A percentile compares a stretch with the other conserved stretches of the same genome.
These are phyloP conservation scores for Spinibarbus caldwelli DNA, from an alignment of 2,797 vertebrate genomes.

Conservation along the genomic window DNA sequence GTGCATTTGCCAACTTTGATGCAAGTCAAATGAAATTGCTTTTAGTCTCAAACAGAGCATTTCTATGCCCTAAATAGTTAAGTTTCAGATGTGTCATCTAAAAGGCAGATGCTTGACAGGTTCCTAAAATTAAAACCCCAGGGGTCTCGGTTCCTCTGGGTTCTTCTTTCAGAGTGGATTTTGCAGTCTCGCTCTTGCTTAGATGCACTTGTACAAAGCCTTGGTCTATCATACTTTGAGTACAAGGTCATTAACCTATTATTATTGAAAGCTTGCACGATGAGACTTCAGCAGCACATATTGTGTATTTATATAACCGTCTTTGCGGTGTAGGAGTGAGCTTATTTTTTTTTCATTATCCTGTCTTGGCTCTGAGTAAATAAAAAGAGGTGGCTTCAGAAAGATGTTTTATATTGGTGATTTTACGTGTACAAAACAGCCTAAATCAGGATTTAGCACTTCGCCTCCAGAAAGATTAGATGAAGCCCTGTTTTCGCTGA, in stretches of 20 bases:
- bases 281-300: neutral
- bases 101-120: neutral
- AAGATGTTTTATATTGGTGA: neutral
- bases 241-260: neutral
- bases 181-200: neutral
- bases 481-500: conserved; percentile 32
- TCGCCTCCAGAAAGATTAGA: conserved; percentile 13
- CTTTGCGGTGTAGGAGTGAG: conserved; percentile 14
- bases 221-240: neutral
- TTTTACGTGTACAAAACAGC: conserved; percentile 42
- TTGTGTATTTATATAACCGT: conserved; percentile 3
- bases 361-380: neutral
- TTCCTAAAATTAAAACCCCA: conserved; percentile 11
- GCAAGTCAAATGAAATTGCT: neutral
- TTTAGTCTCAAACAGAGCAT: neutral
- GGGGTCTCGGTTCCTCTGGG: neutral
- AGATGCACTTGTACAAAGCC: neutral
- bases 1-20: neutral
- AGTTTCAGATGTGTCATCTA: neutral
- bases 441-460: conserved; percentile 33
- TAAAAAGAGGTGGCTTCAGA: conserved; percentile 6
- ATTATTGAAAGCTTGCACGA: neutral
- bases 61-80: no score
- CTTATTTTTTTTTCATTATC: conserved; percentile 5
- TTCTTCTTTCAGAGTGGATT: neutral